Conservation (phyloP, 2,888 invertebrate species). For the Drosophila pseudotalamancana region DNA sequence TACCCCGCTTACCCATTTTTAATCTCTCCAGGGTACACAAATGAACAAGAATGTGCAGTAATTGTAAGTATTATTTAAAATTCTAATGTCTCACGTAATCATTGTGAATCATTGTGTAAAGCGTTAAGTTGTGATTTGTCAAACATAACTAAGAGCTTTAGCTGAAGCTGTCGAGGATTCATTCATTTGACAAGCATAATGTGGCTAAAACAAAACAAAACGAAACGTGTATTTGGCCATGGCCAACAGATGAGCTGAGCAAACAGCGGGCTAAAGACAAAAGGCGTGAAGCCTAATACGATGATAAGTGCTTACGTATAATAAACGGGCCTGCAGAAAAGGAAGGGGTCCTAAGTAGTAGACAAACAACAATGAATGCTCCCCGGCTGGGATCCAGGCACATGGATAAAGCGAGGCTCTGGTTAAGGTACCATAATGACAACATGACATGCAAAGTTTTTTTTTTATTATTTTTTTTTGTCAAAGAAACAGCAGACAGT, state of each 20-base stretch:
- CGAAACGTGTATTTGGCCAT: slow-evolving; percentile 27
- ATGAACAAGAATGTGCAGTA: background rate
- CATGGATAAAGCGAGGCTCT: slow-evolving; percentile 4
- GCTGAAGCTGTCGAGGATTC: background rate
- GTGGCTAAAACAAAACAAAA: slow-evolving; percentile 16
- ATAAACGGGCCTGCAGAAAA: slow-evolving; percentile 35
- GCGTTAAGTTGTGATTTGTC: slow-evolving; percentile 1
- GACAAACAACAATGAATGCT: slow-evolving; percentile 66
- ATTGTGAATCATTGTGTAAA: background rate
- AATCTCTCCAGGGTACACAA: too few relatives aligned
- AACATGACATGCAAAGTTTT: slow-evolving; percentile 74
- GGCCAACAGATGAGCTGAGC: slow-evolving; percentile 29
- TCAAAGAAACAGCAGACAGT: slow-evolving; percentile 72
- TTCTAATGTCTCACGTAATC: slow-evolving; percentile 14
- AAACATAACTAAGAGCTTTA: background rate
- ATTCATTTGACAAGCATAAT: slow-evolving; percentile 25
- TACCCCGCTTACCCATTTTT: too few relatives aligned
- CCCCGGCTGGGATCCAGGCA: slow-evolving; percentile 5
- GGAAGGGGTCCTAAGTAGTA: slow-evolving; percentile 57
- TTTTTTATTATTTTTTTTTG: too few relatives aligned
- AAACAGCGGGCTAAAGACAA: slow-evolving; percentile 59
- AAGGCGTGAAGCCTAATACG: slow-evolving; percentile 71
- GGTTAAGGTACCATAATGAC: slow-evolving; percentile 61
- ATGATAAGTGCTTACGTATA: slow-evolving; percentile 72
- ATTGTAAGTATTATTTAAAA: background rate